Base-by-base conservation (phyloP, 1,140 invertebrate species). In the Brachionus plicatilis region DNA sequence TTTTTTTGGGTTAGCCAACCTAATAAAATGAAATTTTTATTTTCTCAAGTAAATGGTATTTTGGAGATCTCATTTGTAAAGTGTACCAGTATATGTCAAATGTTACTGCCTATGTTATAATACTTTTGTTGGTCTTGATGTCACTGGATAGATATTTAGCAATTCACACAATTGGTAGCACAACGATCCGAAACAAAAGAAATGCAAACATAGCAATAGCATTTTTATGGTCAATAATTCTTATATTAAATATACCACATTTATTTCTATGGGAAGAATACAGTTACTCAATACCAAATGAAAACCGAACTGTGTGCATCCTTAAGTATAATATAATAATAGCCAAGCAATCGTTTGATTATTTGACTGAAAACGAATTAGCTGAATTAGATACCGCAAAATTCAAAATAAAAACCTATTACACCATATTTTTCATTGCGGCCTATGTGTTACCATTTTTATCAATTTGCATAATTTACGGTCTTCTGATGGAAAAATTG, bases 121-220 rank as follows among this genome's bases (percentile, higher is more conserved):
- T 97, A 11, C 97, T 96, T 89, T 97, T 95, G 0, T 90, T 98
- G 27, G 95, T 98, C 0, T 91, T 98, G 60, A 97, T 98, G 95
- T 96, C 95, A 17, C 89, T 97, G 27, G 96, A 98, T 88, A 92
- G 96, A 85, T 98, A 95, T 89, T 91, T 98, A 87, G 96, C 96
- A 24, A 95, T 98, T 9, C 95, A 97, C 0, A 94, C 96, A 90
- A 95, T 96, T 0, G 94, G 98, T 82, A 92, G 93, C 1, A 96
- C 94, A 70, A 96, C 96, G 92, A 93, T 94, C 0, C 92, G 96
- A 78, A 98, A 94, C 1, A 94, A 96, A 88, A 92, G 91, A 65
- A 96, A 97, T 89, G 95, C 95, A 0, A 91, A 92, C 72, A 87
- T 93, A 53, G 89, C 93, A 14, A 92, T 94, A 85, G 91, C 90